Evolutionary conservation across 2,797 vertebrate genomes (phyloP).

Genomic region (Platyrinchus mystaceus): DNA sequence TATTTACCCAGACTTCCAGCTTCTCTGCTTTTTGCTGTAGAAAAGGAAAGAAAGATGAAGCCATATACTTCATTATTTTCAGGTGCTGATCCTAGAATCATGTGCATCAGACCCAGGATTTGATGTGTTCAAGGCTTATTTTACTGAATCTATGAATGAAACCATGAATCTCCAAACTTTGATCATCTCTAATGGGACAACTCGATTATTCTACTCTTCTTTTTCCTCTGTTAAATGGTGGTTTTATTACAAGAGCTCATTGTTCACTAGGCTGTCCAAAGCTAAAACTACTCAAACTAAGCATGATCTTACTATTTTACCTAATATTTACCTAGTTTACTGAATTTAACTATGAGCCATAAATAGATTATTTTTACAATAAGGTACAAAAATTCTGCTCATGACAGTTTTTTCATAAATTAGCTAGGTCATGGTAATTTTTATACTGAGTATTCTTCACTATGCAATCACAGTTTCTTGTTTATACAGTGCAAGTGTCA

Average conservation of each 20-base stretch:
- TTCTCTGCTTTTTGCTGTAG: background rate
- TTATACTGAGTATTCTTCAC: background rate
- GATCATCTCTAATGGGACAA: background rate
- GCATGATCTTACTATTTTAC: background rate
- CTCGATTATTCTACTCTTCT: background rate
- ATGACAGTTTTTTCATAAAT: background rate
- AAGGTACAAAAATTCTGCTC: background rate
- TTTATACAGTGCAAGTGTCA: background rate
- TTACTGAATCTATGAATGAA: background rate
- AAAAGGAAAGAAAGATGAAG: background rate
- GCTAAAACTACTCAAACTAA: background rate
- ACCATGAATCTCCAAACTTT: background rate
- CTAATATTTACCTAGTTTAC: background rate
- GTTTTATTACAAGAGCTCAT: background rate
- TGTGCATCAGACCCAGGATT: background rate
- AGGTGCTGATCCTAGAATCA: background rate
- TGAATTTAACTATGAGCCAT: background rate
- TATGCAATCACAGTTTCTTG: background rate
- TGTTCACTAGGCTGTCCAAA: background rate
- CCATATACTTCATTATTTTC: background rate
- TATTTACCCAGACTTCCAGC: background rate
- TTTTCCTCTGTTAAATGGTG: background rate
- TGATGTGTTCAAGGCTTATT: background rate
- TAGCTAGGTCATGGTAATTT: background rate
- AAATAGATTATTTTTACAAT: background rate